Base-by-base conservation (phyloP, 2,113 vertebrate genomes). In the Pleuronectes platessa region DNA sequence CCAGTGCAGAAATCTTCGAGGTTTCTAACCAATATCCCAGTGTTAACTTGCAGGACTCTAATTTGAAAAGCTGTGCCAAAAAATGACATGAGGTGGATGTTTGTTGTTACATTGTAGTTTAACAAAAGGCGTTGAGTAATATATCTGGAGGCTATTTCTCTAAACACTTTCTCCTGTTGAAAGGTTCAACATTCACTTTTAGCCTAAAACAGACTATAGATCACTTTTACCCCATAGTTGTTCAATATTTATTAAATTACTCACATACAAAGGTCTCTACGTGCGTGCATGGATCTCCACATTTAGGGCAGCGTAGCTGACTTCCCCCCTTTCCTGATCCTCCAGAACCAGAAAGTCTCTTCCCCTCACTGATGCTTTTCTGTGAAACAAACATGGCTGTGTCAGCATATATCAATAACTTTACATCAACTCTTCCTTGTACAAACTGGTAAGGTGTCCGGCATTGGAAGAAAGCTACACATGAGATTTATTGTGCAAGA, bases 191-290 rank as follows among this genome's bases (percentile, higher is more conserved):
- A 12, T 40, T 11, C 17, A 51, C 45, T 47, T 47, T 47, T 47
- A 14, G 15, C 12, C 9, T 37, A 10, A 37, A 10, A 8, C 9
- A 37, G 8, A 42, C 40, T 12, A 12, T 42, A 42, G 12, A 18
- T 17, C 45, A 9, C 20, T 54, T 54, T 54, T 15, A 20, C 6
- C 18, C 18, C 6, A 6, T 51, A 7, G 14, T 54, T 54, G 18
- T 54, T 6, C 20, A 54, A n/a, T 54, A 54, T 54, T 1, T 8
- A 37, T 0, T 23, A 2, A 3, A 35, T 69, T 77, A 99, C 97
- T 98, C 92, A 99, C 98, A 98, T 59, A 99, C 97, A 81, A 99
- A 99, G 7, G 97, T 99, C 92, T 99, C 97, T 82, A 99, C 98
- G 0, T 99, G 97, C 37, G 97, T 98, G 89, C 98, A 99, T 53